Evolutionary conservation across 2,113 vertebrate genomes (phyloP), one percentile per base, ranked within the genome.

Genomic region (Hydrochoerus hydrochaeris): DNA sequence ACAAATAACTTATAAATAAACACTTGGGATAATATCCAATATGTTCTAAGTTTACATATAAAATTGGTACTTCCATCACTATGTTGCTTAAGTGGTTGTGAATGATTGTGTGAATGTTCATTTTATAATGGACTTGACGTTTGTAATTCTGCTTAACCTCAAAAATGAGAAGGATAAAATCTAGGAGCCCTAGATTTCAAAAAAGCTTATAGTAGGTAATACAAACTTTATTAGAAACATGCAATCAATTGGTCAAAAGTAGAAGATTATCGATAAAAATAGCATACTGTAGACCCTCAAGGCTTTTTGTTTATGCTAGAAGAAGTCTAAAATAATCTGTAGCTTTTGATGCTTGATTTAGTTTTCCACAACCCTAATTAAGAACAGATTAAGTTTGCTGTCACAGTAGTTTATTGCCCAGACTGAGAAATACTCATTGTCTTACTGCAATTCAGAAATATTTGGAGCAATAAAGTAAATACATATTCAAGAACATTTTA

Each of bases 291-390:
- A 94, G 97, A 97, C 98, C 97, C 95, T 98, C 97, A 95, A 98
- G 89, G 88, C 83, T 98, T 98, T 98, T 93, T 98, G 98, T 98
- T 99, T 99, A 99, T 98, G 98, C 98, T 98, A 98, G 98, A 97
- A 96, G 97, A 98, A 98, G 97, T 98, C 98, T 98, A 98, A 98
- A 99, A 99, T 99, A 99, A 99, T 99, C 99, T 99, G 97, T 98
- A 98, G 98, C 96, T 99, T 99, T 98, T 99, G 99, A 99, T 98
- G 99, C 99, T 99, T 99, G 99, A 99, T 99, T 99, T 99, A 98
- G 98, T 99, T 99, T 99, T 99, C 99, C 98, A 98, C 98, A 98
- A 98, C 98, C 98, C 97, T 99, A 99, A 99, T 99, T 99, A 99
- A 98, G 98, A 98, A 94, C 98, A 99, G 99, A 99, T 99, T 99